phyloP scores from a whole-genome alignment of 2,113 vertebrate genomes.

The Alligator sinensis region DNA sequence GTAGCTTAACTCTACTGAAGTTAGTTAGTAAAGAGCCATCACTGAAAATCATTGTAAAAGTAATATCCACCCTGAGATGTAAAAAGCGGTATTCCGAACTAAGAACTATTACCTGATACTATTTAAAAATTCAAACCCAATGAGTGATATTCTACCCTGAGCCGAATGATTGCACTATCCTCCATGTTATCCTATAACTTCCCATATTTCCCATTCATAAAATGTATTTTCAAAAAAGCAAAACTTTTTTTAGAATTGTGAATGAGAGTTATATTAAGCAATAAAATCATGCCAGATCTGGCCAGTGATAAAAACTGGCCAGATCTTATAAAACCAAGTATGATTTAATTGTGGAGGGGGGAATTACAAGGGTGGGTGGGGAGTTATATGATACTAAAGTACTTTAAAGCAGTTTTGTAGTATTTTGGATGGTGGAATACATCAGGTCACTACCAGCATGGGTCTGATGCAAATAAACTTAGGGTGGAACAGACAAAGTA shows the following conservation, averaged over 20 bases:
- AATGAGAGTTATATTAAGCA: not conserved
- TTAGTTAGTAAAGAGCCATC: not conserved
- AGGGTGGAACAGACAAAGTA: not conserved
- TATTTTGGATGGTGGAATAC: not conserved
- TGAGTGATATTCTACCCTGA: not conserved
- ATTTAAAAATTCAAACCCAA: not conserved
- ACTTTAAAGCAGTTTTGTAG: too few relatives aligned
- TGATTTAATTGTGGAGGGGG: not conserved
- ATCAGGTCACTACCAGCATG: not conserved
- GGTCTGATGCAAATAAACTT: not conserved
- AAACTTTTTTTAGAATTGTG: not conserved
- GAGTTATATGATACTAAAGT: not conserved
- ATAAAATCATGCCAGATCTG: not conserved
- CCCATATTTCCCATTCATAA: not conserved
- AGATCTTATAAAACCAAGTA: too few relatives aligned
- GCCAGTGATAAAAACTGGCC: too few relatives aligned
- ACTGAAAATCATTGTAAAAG: not conserved
- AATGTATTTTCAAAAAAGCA: not conserved
- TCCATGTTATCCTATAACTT: not conserved
- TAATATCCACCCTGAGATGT: not conserved
- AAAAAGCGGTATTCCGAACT: fast-evolving
- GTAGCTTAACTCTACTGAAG: not conserved
- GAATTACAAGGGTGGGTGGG: too few relatives aligned
- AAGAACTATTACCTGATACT: not conserved
- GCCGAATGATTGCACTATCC: not conserved